Evolutionary conservation across 1,140 invertebrate genomes (phyloP).

Genomic region (Magallana ariakensis): DNA sequence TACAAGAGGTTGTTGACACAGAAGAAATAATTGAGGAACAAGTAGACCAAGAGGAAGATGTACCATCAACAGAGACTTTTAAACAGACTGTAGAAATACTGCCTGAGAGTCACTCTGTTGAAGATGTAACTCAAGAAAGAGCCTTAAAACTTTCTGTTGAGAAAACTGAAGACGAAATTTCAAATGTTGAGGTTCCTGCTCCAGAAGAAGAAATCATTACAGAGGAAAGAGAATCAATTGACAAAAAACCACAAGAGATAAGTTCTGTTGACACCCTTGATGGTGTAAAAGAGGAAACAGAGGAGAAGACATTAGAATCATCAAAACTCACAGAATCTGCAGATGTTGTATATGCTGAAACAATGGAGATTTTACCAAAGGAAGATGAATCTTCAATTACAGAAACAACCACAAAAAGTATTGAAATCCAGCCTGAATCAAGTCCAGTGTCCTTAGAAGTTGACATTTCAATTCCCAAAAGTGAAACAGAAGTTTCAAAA

Average conservation of each 20-base stretch:
- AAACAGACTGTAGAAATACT: conserved; percentile 40
- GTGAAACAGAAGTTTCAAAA: conserved; percentile 20
- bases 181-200: neutral
- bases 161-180: conserved; percentile 11
- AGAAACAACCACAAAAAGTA: neutral
- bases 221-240: neutral
- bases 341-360: conserved; percentile 14
- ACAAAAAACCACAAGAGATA: conserved; percentile 20
- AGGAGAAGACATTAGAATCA: neutral
- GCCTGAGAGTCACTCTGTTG: conserved; percentile 34
- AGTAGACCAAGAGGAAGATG: conserved; percentile 42
- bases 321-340: neutral
- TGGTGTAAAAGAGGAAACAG: neutral
- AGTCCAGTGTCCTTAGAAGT: neutral
- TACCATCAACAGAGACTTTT: neutral
- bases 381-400: conserved; percentile 18
- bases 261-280: conserved; percentile 31
- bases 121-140: neutral
- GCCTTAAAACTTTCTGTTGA: conserved; percentile 23
- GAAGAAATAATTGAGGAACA: conserved; percentile 54
- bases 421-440: neutral
- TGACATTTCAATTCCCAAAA: conserved; percentile 24
- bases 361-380: conserved; percentile 43
- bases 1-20: conserved; percentile 47
- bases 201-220: neutral